Conservation (phyloP, 1,140 invertebrate genomes). For the Dendrolimus kikuchii region DNA sequence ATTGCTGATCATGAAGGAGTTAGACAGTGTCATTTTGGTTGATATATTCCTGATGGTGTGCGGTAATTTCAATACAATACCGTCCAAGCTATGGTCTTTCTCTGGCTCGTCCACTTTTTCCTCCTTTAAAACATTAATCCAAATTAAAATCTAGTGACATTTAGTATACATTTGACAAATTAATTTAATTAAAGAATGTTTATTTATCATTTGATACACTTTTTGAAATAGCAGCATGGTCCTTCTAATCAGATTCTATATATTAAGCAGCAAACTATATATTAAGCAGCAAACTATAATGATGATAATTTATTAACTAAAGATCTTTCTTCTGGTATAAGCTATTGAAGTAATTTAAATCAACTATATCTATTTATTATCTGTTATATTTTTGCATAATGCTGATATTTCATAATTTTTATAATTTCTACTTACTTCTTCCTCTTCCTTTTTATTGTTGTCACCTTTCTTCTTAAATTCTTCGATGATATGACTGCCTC, state of each 20-base stretch:
- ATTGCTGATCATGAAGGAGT: conserved; percentile 92
- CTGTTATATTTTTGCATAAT: background rate
- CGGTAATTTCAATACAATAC: conserved; percentile 84
- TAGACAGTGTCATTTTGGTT: conserved; percentile 89
- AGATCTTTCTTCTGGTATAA: too few relatives aligned
- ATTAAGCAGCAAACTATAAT: too few relatives aligned
- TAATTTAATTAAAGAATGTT: too few relatives aligned
- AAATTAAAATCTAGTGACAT: background rate
- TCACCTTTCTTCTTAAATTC: conserved; percentile 27
- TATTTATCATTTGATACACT: too few relatives aligned
- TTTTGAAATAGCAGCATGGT: too few relatives aligned
- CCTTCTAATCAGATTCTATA: too few relatives aligned
- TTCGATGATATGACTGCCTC: conserved; percentile 36
- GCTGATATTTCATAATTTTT: background rate
- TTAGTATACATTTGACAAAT: too few relatives aligned
- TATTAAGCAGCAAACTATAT: too few relatives aligned
- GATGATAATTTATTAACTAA: too few relatives aligned
- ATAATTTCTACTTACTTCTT: conserved; percentile 27
- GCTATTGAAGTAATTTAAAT: too few relatives aligned
- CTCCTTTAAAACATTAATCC: conserved; percentile 21
- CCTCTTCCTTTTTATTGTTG: conserved; percentile 36
- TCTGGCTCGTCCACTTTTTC: conserved; percentile 49
- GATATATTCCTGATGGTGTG: conserved; percentile 95
- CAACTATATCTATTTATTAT: too few relatives aligned
- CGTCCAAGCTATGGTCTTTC: conserved; percentile 59